Base-by-base conservation (phyloP, 64 coral and sea anemone genomes). In the Cladopsammia gracilis region DNA sequence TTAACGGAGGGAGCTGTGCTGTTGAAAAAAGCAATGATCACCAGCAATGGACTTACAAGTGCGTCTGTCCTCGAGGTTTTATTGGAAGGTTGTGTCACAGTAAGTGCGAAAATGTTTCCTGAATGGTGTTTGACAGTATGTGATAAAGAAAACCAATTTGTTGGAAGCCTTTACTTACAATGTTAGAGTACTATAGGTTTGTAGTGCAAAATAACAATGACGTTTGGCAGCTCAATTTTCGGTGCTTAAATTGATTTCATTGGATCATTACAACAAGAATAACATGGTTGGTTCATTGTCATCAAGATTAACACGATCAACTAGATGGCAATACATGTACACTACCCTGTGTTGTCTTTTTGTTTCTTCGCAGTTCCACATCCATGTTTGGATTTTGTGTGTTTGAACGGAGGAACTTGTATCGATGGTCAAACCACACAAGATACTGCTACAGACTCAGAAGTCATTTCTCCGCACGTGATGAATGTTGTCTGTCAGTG, bases 401-500 rank as follows among this genome's bases (percentile, higher is more conserved):
- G 73, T 51, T 50, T 76, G 7, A 76, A 76, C 20, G 73, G 73
- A 51, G 73, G 73, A 51, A 76, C 73, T 6, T 76, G 73, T 10
- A 15, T 76, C 6, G 73, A 76, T 52, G 18, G 13, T 0, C 73
- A 47, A 51, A 51, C 73, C 15, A 19, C 73, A 76, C 14, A 76
- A 51, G 73, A 76, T 22, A 46, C 10, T 19, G 48, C 16, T 76
- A 20, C 6, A 20, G 65, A 68, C 65, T 68, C 22, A 68, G 48
- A 49, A 18, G 46, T 22, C 16, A 76, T 52, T 49, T 48, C 48
- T 76, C 18, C 3, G 5, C 13, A 49, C 73, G 16, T 25, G 96
- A 87, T 11, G 85, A 92, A 62, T 98, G 92, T 68, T 11, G 85
- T 95, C 23, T 98, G 96, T 42, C 45, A 78, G 5, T 98, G 96